Evolutionary conservation across 1,140 invertebrate genomes (phyloP).

Genomic region (Cyrtorhinus lividipennis): DNA sequence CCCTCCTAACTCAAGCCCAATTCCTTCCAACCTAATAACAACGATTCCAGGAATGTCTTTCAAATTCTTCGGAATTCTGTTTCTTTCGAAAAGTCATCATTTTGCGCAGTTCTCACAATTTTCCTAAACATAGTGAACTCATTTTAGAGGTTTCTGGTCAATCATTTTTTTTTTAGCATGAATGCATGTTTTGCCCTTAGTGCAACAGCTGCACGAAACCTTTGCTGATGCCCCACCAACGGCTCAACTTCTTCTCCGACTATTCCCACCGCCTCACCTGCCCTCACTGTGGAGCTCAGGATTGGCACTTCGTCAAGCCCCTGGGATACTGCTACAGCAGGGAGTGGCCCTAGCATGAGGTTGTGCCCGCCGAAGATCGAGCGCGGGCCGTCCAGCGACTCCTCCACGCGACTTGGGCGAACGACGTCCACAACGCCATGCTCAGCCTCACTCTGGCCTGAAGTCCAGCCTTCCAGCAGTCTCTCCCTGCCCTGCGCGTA

Average conservation of each 20-base stretch:
- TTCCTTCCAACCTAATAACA: no score
- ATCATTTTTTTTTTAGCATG: no score
- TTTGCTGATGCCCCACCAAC: conserved; percentile 68
- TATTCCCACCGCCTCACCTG: conserved; percentile 85
- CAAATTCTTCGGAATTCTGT: no score
- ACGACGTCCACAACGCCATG: conserved; percentile 17
- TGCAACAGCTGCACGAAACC: conserved; percentile 80
- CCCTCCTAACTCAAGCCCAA: no score
- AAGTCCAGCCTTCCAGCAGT: background rate
- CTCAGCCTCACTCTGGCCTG: conserved; percentile 20
- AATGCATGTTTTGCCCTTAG: conserved; percentile 39
- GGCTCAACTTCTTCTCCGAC: conserved; percentile 85
- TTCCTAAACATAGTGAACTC: no score
- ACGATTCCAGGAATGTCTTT: no score
- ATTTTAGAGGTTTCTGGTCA: no score
- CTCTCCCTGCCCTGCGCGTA: background rate
- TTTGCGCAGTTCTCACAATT: no score
- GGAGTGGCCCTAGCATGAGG: conserved; percentile 73
- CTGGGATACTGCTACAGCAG: conserved; percentile 63
- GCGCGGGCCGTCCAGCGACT: conserved; percentile 23
- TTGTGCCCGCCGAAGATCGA: conserved; percentile 36
- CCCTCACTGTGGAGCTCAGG: conserved; percentile 74
- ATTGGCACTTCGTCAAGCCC: conserved; percentile 89
- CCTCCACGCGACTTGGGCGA: conserved; percentile 23
- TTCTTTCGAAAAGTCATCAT: no score